Evolutionary conservation across 1,140 invertebrate genomes (phyloP).

Genomic region (Drosophila kanapiae): DNA sequence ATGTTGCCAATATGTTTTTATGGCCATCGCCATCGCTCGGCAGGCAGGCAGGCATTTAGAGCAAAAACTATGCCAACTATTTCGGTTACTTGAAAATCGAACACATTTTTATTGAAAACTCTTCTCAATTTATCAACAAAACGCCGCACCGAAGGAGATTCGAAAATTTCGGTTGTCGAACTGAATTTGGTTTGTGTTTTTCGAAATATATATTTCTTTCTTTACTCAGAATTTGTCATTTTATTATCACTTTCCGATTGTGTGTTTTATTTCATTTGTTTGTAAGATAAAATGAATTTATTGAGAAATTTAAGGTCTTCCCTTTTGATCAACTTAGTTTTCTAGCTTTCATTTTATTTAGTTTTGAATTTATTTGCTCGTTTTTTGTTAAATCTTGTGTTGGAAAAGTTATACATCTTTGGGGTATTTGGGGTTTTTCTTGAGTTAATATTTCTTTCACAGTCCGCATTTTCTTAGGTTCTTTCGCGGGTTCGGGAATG

Average conservation of each 20-base stretch:
- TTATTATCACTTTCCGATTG: background rate
- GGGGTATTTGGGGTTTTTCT: no score
- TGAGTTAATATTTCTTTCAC: no score
- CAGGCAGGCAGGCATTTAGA: constrained; percentile 17
- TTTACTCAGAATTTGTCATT: background rate
- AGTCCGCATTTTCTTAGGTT: background rate
- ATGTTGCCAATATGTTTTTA: constrained; percentile 70
- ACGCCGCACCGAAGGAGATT: background rate
- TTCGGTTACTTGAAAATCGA: constrained; percentile 39
- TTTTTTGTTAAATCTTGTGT: background rate
- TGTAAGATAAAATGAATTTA: background rate
- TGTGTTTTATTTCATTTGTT: background rate
- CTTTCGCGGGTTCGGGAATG: no score
- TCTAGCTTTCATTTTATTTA: background rate
- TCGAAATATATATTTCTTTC: background rate
- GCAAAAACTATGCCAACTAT: constrained; percentile 52
- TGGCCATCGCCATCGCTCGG: constrained; percentile 9
- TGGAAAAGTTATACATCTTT: background rate
- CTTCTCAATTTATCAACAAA: constrained; percentile 28
- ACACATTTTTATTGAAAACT: constrained; percentile 18
- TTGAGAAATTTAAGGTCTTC: background rate
- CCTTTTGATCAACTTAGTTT: background rate
- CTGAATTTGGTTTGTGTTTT: background rate
- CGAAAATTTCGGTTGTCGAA: background rate
- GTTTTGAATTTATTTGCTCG: background rate